Conservation (phyloP, 2,113 vertebrate genomes). For the Protobothrops mucrosquamatus region DNA sequence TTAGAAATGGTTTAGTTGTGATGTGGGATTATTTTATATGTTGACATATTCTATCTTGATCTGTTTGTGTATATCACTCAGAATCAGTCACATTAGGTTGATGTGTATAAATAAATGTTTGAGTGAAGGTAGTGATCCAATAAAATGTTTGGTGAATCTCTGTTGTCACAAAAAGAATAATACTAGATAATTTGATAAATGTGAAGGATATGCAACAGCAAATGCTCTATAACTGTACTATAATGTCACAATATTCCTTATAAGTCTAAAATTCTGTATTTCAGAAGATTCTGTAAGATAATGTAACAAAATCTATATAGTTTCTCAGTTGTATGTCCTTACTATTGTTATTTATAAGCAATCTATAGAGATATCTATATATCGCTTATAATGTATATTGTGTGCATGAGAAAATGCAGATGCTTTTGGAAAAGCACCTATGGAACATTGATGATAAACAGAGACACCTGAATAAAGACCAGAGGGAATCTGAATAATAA, state of each 20-base stretch:
- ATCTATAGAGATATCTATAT: neutral
- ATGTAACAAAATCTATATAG: neutral
- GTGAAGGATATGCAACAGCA: neutral
- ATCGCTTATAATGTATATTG: neutral
- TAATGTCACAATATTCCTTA: neutral
- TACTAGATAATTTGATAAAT: neutral
- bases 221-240: neutral
- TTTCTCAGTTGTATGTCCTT: neutral
- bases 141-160: neutral
- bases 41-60: neutral
- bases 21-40: neutral
- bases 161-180: neutral
- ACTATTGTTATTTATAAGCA: neutral
- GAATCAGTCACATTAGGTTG: neutral
- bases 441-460: neutral
- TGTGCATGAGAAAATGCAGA: neutral
- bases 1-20: neutral
- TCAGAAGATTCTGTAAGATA: neutral
- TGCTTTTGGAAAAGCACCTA: neutral
- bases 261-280: neutral
- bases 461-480: neutral
- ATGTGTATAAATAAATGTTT: neutral
- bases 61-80: neutral
- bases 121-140: neutral
- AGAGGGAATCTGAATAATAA: neutral